Conservation (phyloP, 2,888 invertebrate species). For the Diaprepes abbreviatus region DNA sequence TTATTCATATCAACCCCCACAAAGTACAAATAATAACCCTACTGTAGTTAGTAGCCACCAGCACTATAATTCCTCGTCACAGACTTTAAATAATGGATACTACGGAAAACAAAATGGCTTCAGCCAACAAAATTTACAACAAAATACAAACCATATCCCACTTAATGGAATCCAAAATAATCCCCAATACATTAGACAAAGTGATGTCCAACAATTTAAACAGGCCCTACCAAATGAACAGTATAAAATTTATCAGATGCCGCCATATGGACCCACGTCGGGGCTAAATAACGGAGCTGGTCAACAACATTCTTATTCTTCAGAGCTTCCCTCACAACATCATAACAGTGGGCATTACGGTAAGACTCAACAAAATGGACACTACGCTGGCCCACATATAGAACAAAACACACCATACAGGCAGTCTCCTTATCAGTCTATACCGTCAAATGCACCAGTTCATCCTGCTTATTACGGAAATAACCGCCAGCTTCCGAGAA, state of each 20-base stretch:
- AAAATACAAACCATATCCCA: neutral
- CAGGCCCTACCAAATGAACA: slow-evolving; percentile 2
- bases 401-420: slow-evolving; percentile 50
- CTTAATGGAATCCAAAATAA: neutral
- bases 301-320: slow-evolving; percentile 27
- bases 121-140: neutral
- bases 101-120: slow-evolving; percentile 6
- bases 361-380: slow-evolving; percentile 18
- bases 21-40: slow-evolving; percentile 15
- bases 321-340: slow-evolving; percentile 24
- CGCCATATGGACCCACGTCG: slow-evolving; percentile 7
- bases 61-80: slow-evolving; percentile 16
- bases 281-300: slow-evolving; percentile 44
- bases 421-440: slow-evolving; percentile 61
- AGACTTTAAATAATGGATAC: slow-evolving; percentile 10
- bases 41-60: neutral
- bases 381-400: slow-evolving; percentile 14
- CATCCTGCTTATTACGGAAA: slow-evolving; percentile 51
- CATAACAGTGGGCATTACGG: slow-evolving; percentile 29
- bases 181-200: slow-evolving; percentile 17
- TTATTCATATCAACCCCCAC: slow-evolving; percentile 5
- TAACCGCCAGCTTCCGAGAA: slow-evolving; percentile 36
- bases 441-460: slow-evolving; percentile 55
- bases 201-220: slow-evolving; percentile 22
- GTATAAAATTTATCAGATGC: slow-evolving; percentile 17